A percentile compares a stretch with the other conserved stretches of the same genome.
Conservation (phyloP, 2,888 invertebrate genomes). For the Hydrotaea diabolus region DNA sequence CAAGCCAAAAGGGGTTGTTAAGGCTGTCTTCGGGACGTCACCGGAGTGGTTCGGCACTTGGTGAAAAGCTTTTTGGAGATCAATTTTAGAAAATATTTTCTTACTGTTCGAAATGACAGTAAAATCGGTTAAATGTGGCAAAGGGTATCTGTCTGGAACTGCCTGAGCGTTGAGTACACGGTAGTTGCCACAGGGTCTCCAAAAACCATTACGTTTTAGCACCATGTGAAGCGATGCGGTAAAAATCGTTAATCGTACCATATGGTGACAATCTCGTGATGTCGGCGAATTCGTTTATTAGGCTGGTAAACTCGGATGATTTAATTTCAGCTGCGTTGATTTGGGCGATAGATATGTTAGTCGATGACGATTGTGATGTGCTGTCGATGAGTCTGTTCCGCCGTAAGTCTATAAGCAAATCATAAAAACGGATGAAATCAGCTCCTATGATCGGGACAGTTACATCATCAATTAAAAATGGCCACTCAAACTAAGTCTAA, state of each 20-base stretch:
- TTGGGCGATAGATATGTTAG: not conserved
- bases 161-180: too few relatives aligned
- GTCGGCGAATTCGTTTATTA: too few relatives aligned
- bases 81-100: conserved; percentile 8
- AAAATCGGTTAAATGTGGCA: too few relatives aligned
- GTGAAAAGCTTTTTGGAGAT: too few relatives aligned
- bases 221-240: conserved; percentile 72
- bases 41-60: too few relatives aligned
- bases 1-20: not conserved
- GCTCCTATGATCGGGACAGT: conserved; percentile 16
- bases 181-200: conserved; percentile 67
- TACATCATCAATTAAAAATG: conserved; percentile 16
- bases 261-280: not conserved
- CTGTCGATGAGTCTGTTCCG: conserved; percentile 7
- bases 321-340: too few relatives aligned
- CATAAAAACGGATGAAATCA: conserved; percentile 15
- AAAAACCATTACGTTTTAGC: conserved; percentile 60
- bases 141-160: too few relatives aligned
- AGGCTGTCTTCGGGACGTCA: not conserved
- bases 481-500: too few relatives aligned
- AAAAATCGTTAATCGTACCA: conserved; percentile 35
- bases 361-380: too few relatives aligned
- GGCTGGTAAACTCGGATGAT: too few relatives aligned
- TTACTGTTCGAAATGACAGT: not conserved
- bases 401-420: conserved; percentile 2